Evolutionary conservation across 2,797 vertebrate genomes (phyloP), one percentile per base, ranked within the genome.

Genomic region (Halcyon chelicuti): DNA sequence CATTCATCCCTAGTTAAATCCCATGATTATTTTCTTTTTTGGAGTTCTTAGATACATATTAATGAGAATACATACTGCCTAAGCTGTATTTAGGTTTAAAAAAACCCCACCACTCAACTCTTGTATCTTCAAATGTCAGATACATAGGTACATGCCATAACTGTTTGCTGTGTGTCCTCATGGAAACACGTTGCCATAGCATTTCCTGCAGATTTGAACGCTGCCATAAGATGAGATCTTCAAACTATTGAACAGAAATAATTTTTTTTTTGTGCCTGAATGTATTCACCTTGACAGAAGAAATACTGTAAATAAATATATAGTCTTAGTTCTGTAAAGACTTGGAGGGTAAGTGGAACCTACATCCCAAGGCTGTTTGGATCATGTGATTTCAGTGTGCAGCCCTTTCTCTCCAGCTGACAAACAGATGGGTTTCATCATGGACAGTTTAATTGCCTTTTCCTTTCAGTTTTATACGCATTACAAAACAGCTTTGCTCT

Each of bases 101-200:
- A 96, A 84, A 74, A 7, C 4, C 33, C 42, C 47, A 75, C 39
- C 60, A 63, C 83, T 93, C 39, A 1, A 40, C 35, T 47, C 67
- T 87, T 20, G 0, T 6, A 63, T 90, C 89, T 95, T 88, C 60
- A 88, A 57, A 91, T 94, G 62, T 87, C 96, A 91, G 33, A 91
- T 85, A 80, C 70, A 60, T 89, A 94, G 95, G 94, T 96, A 87
- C 90, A 44, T 87, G 74, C 90, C 82, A 23, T 89, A 76, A 81
- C 60, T 91, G 11, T 95, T 96, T 63, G 74, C 90, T 83, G 0
- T 21, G 5, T 94, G 93, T 95, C 93, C 91, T 96, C 97, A 93
- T 97, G 95, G 95, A 95, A 95, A 97, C 96, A 95, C 40, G 86
- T 97, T 97, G 95, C 96, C 95, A 96, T 96, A 97, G 97, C 94